Evolutionary conservation across 1,140 invertebrate genomes (phyloP).

Genomic region (Zaprionus ornatus): DNA sequence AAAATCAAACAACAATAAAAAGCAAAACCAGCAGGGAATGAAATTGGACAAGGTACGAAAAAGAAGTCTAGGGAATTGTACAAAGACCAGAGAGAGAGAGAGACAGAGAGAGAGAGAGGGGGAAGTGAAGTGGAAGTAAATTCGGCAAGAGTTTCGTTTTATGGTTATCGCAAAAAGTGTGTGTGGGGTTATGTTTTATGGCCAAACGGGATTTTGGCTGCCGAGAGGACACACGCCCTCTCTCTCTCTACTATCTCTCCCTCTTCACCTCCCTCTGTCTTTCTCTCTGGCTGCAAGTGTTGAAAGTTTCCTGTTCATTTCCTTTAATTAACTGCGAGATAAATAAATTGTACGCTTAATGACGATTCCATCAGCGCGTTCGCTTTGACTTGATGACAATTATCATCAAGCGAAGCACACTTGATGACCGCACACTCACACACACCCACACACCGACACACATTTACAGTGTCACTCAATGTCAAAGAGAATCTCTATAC

Average conservation of each 20-base stretch:
- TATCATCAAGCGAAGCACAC: slow-evolving; percentile 32
- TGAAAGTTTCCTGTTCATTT: slow-evolving; percentile 26
- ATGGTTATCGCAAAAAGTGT: slow-evolving; percentile 55
- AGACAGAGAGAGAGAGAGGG: background rate
- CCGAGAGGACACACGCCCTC: background rate
- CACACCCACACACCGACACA: background rate
- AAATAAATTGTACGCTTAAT: slow-evolving; percentile 43
- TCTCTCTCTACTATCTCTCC: background rate
- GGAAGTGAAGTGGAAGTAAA: slow-evolving; percentile 1
- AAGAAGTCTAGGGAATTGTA: slow-evolving; percentile 4
- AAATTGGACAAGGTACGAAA: slow-evolving; percentile 33
- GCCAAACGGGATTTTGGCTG: slow-evolving; percentile 4
- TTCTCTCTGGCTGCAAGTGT: background rate
- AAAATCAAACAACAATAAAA: slow-evolving; percentile 79
- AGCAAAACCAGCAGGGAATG: slow-evolving; percentile 40
- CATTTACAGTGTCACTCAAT: slow-evolving; percentile 11
- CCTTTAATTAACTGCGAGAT: slow-evolving; percentile 42
- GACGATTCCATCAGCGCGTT: slow-evolving; percentile 32
- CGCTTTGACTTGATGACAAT: slow-evolving; percentile 41
- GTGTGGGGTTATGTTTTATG: slow-evolving; percentile 70
- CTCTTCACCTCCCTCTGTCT: background rate
- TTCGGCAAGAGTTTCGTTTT: slow-evolving; percentile 52
- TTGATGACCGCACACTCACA: slow-evolving; percentile 32
- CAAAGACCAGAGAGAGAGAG: background rate
- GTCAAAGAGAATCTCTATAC: slow-evolving; percentile 43